A percentile compares a stretch with the other conserved stretches of the same genome.
Evolutionary conservation across 2,888 invertebrate species (phyloP).

Genomic region (Eupithecia inturbata): DNA sequence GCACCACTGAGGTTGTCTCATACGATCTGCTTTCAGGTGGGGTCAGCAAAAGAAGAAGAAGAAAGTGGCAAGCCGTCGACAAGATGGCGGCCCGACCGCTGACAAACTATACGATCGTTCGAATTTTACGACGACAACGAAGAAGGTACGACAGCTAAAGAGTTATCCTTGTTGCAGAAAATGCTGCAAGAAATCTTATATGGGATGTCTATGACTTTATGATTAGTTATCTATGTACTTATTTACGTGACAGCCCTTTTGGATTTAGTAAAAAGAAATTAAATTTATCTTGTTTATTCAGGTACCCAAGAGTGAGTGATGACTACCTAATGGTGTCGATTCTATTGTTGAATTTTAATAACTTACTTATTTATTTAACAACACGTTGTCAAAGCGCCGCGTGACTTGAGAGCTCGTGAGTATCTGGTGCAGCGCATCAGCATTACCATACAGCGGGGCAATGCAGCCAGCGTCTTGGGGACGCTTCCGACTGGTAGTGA

Average conservation of each 20-base stretch:
- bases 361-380: no score
- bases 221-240: no score
- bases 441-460: not conserved
- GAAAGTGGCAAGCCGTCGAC: not conserved
- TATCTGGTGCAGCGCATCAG: not conserved
- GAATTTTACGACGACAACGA: not conserved
- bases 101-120: not conserved
- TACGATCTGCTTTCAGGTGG: not conserved
- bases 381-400: not conserved
- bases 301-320: no score
- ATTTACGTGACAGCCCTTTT: not conserved
- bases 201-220: conserved; percentile 54
- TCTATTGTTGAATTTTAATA: not conserved
- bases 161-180: conserved; percentile 67
- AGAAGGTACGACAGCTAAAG: not conserved
- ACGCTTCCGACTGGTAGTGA: not conserved
- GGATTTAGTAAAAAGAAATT: not conserved
- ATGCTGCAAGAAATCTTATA: conserved; percentile 66
- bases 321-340: not conserved
- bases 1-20: not conserved
- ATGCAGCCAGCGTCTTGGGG: not conserved
- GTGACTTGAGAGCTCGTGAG: not conserved
- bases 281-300: not conserved
- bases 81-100: not conserved
- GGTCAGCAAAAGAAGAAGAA: not conserved